Evolutionary conservation across 1,140 invertebrate genomes (phyloP).

Genomic region (Eriocheir sinensis): DNA sequence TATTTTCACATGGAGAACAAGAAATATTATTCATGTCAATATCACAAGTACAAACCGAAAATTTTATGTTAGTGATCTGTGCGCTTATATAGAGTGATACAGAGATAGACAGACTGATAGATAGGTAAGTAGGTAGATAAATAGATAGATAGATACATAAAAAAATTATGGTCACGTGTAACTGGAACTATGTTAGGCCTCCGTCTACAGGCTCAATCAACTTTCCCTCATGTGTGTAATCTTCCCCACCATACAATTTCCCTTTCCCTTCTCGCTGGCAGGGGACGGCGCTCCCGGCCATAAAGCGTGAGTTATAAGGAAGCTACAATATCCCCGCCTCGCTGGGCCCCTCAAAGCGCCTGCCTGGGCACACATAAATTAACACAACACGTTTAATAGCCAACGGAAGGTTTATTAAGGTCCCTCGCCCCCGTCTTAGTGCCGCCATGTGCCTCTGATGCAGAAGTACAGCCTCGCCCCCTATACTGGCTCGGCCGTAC

Average conservation of each 20-base stretch:
- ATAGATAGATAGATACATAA: too few species aligned
- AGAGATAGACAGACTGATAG: too few species aligned
- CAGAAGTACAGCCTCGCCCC: background rate
- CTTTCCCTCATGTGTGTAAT: background rate
- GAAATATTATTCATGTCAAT: too few species aligned
- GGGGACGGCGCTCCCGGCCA: background rate
- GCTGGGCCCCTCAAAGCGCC: background rate
- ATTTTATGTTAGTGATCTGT: too few species aligned
- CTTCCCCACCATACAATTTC: background rate
- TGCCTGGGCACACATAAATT: background rate
- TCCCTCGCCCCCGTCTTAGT: background rate
- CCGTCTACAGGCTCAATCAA: too few species aligned
- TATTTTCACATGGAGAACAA: too few species aligned
- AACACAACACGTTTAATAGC: slow-evolving; percentile 43
- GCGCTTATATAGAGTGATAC: too few species aligned
- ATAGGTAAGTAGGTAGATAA: too few species aligned
- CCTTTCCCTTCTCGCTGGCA: background rate
- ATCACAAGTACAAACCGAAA: too few species aligned
- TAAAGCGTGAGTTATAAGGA: slow-evolving; percentile 57
- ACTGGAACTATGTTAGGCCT: too few species aligned
- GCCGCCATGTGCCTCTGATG: background rate
- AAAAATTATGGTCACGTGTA: too few species aligned
- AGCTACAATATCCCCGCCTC: slow-evolving; percentile 43
- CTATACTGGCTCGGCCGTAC: background rate
- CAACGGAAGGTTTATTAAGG: slow-evolving; percentile 50